Evolutionary conservation across 2,888 invertebrate genomes (phyloP).

Genomic region (Tinea trinotella): DNA sequence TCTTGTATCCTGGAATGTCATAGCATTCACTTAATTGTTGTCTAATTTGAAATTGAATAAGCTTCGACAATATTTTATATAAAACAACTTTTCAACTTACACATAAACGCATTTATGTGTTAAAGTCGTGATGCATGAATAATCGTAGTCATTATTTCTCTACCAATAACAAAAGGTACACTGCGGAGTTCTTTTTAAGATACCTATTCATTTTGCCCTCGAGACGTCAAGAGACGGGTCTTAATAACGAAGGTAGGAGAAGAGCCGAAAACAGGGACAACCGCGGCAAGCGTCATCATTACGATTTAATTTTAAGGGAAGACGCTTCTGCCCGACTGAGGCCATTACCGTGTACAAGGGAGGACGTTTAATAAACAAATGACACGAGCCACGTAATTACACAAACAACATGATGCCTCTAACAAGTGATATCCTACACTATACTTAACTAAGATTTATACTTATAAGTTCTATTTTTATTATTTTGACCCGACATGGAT

Average conservation of each 20-base stretch:
- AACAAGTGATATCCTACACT: background rate
- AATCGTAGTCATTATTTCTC: background rate
- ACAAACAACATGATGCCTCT: background rate
- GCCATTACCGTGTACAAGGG: constrained; percentile 66
- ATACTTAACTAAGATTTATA: background rate
- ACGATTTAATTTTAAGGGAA: constrained; percentile 67
- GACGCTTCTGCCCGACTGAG: constrained; percentile 62
- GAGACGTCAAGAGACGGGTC: constrained; percentile 47
- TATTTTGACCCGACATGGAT: too few species aligned
- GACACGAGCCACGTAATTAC: constrained; percentile 29
- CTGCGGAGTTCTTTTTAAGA: constrained; percentile 50
- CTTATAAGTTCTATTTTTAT: too few species aligned
- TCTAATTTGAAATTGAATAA: too few species aligned
- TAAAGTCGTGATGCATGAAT: background rate
- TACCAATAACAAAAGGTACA: constrained; percentile 58
- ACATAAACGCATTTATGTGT: background rate
- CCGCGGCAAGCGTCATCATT: constrained; percentile 62
- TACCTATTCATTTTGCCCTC: constrained; percentile 62
- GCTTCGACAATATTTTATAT: background rate
- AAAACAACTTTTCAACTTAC: background rate
- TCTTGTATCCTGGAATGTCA: constrained; percentile 5
- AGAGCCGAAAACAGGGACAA: constrained; percentile 44
- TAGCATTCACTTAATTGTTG: background rate
- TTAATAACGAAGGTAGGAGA: constrained; percentile 53
- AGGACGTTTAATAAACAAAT: constrained; percentile 70